These are phyloP conservation scores for Araneus ventricosus DNA, from an alignment of 1,140 invertebrate species.

Conservation along the genomic window DNA sequence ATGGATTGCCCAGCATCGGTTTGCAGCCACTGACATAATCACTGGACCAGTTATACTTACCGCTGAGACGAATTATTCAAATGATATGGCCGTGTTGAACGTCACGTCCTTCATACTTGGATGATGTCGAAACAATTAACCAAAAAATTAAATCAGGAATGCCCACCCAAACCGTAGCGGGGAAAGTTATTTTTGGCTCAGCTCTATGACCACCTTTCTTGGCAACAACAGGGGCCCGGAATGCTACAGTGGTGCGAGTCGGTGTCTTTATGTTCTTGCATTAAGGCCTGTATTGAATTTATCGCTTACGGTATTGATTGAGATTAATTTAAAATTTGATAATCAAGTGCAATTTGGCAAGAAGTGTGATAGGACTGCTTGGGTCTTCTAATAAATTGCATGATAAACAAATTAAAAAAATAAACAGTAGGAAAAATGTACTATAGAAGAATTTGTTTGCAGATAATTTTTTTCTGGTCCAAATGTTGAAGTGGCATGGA, in stretches of 20 bases:
- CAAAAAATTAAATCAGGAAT: constrained; percentile 42
- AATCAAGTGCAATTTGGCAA: no score
- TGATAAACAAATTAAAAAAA: no score
- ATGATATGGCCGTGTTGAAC: constrained; percentile 44
- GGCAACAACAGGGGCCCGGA: not conserved
- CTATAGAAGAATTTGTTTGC: no score
- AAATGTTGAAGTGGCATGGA: no score
- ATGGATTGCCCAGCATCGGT: constrained; percentile 15
- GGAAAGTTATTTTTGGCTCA: constrained; percentile 18
- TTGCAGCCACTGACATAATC: constrained; percentile 12
- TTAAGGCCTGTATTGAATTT: no score
- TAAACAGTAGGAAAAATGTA: no score
- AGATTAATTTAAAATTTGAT: no score
- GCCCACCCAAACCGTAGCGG: not conserved
- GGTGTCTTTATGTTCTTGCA: not conserved
- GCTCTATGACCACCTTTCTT: not conserved
- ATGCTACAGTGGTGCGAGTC: not conserved
- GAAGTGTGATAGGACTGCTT: no score
- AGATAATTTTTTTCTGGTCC: no score
- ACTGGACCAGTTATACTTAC: not conserved
- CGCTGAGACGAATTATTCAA: constrained; percentile 39
- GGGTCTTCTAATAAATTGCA: no score
- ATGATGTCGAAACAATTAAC: constrained; percentile 50
- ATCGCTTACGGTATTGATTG: no score
- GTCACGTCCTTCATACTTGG: constrained; percentile 53